phyloP scores from a whole-genome alignment of 2,888 invertebrate species.

The Eupithecia vulgata region DNA sequence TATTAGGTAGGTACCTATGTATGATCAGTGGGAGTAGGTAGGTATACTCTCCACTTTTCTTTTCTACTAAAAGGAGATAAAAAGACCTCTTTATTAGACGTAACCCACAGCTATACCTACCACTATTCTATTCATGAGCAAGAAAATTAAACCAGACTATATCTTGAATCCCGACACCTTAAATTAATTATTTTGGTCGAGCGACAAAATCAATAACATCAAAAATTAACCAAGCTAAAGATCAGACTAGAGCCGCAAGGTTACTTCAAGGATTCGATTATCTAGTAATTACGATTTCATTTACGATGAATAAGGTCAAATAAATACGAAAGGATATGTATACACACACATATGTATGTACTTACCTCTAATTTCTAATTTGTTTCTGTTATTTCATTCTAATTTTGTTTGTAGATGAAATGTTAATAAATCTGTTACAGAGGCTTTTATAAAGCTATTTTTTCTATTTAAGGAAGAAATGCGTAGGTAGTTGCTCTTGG shows the following conservation, averaged over 20 bases:
- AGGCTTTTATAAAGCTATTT: too few species aligned
- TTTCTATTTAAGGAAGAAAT: too few species aligned
- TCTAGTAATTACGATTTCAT: not conserved
- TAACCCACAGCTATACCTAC: not conserved
- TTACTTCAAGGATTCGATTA: not conserved
- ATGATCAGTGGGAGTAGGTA: too few species aligned
- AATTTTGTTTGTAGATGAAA: too few species aligned
- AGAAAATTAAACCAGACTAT: conserved; percentile 34
- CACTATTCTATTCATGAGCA: conserved; percentile 39
- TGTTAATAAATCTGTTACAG: too few species aligned
- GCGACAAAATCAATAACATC: conserved; percentile 33
- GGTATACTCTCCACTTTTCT: not conserved
- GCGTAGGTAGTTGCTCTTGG: too few species aligned
- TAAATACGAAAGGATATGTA: too few species aligned
- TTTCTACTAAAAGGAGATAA: not conserved
- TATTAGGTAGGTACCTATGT: not conserved
- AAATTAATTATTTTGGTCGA: conserved; percentile 32
- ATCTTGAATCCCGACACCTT: conserved; percentile 12
- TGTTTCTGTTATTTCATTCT: too few species aligned
- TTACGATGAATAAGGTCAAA: not conserved
- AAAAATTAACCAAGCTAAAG: conserved; percentile 30
- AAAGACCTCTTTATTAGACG: not conserved
- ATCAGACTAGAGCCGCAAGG: conserved; percentile 1
- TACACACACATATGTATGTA: too few species aligned
- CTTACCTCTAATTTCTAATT: too few species aligned